Evolutionary conservation across 2,797 vertebrate species (phyloP), one percentile per base, ranked within the genome.

Genomic region (Poecile montanus): DNA sequence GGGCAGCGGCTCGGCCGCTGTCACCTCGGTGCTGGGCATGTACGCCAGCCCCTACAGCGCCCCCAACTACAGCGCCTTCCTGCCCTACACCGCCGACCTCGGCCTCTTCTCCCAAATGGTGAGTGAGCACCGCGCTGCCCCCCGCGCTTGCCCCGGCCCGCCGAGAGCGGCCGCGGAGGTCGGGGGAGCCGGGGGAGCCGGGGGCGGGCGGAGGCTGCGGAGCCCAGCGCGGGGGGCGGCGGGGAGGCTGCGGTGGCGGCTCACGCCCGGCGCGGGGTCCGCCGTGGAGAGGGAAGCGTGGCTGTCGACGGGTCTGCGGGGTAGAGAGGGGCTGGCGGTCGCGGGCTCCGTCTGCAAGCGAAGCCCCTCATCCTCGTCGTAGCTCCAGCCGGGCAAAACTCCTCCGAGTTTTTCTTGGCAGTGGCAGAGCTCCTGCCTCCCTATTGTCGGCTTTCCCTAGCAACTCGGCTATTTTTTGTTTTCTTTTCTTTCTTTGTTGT

Each of bases 21-120:
- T 99, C 56, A 98, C 98, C 42, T 99, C 99, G 63, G 99, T 99
- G 95, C 95, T 99, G 98, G 99, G 99, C 98, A 99, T 99, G 99
- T 99, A 99, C 97, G 98, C 99, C 77, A 98, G 98, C 79, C 99
- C 99, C 58, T 99, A 99, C 96, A 98, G 98, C 96, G 98, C 99
- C 54, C 99, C 99, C 97, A 99, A 98, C 98, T 99, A 99, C 98
- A 99, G 99, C 98, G 99, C 99, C 82, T 99, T 99, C 97, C 97
- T 99, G 96, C 99, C 99, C 89, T 99, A 99, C 97, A 99, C 98
- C 97, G 98, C 99, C 56, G 99, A 99, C 91, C 97, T 99, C 97
- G 98, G 99, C 97, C 98, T 99, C 94, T 99, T 99, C 98, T 99
- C 99, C 36, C 99, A 99, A 97, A 99, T 99, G 91, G 91, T 92